Evolutionary conservation across 2,888 invertebrate species (phyloP).

Genomic region (Brenthis daphne): DNA sequence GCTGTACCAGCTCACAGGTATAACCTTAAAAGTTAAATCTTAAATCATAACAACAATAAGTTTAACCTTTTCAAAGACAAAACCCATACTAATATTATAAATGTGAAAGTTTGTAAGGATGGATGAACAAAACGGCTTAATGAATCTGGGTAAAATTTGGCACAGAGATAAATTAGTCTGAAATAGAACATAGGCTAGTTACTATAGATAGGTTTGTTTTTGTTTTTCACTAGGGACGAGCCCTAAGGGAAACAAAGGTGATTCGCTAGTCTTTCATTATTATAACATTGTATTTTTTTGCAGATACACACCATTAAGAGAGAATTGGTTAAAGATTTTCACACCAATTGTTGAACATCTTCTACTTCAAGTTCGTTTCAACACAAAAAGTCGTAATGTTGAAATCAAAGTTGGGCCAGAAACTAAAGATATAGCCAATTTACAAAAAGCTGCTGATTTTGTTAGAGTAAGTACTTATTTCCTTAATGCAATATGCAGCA

Average conservation of each 20-base stretch:
- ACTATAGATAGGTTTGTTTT: too few species aligned
- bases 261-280: background rate
- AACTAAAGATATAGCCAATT: slow-evolving; percentile 92
- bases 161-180: too few species aligned
- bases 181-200: too few species aligned
- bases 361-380: slow-evolving; percentile 96
- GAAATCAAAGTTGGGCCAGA: slow-evolving; percentile 90
- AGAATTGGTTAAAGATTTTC: slow-evolving; percentile 98
- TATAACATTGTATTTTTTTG: slow-evolving; percentile 38
- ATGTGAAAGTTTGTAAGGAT: too few species aligned
- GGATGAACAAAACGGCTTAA: too few species aligned
- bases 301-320: slow-evolving; percentile 95
- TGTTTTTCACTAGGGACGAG: too few species aligned
- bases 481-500: too few species aligned
- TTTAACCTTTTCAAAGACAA: too few species aligned
- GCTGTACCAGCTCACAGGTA: slow-evolving; percentile 94
- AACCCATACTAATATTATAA: too few species aligned
- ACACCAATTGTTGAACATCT: slow-evolving; percentile 98
- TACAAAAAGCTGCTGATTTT: slow-evolving; percentile 99
- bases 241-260: too few species aligned
- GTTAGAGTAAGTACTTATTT: slow-evolving; percentile 82
- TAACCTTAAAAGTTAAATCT: slow-evolving; percentile 48
- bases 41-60: background rate
- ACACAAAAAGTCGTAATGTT: slow-evolving; percentile 94
- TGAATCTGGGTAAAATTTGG: too few species aligned